Conservation (phyloP, 2,113 vertebrate genomes). For the Corythornis cristatus region DNA sequence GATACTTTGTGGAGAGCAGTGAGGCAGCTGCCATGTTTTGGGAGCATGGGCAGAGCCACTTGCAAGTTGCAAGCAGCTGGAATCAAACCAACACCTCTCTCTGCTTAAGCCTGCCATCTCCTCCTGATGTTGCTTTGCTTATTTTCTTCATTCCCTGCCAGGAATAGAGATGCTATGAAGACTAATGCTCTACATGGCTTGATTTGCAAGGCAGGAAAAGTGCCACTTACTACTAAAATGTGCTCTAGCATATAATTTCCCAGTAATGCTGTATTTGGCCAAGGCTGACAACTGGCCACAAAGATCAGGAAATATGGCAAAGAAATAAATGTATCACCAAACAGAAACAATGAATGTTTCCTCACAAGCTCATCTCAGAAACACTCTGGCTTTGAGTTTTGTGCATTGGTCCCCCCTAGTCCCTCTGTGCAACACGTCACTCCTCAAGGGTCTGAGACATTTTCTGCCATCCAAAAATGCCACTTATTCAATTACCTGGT, state of each 20-base stretch:
- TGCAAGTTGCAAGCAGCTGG: fast-evolving
- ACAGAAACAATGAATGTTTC: not conserved
- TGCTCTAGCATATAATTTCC: not conserved
- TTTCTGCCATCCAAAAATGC: not conserved
- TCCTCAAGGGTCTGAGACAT: not conserved
- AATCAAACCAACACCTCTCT: not conserved
- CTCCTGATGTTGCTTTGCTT: not conserved
- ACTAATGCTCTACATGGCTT: not conserved
- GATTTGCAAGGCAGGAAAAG: not conserved
- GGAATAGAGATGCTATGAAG: not conserved
- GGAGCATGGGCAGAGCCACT: not conserved
- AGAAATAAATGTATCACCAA: not conserved
- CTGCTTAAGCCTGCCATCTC: not conserved
- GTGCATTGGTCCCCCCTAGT: not conserved
- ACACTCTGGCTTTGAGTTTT: not conserved
- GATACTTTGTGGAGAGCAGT: not conserved
- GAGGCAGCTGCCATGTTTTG: not conserved
- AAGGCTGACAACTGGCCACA: not conserved
- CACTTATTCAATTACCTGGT: not conserved
- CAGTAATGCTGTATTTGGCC: not conserved
- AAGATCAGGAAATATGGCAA: not conserved
- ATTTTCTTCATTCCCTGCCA: not conserved
- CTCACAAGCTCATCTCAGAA: not conserved
- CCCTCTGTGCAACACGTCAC: not conserved
- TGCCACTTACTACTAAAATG: constrained; percentile 16